Conservation (phyloP, 2,888 invertebrate species). For the Agonopterix subpropinquella region DNA sequence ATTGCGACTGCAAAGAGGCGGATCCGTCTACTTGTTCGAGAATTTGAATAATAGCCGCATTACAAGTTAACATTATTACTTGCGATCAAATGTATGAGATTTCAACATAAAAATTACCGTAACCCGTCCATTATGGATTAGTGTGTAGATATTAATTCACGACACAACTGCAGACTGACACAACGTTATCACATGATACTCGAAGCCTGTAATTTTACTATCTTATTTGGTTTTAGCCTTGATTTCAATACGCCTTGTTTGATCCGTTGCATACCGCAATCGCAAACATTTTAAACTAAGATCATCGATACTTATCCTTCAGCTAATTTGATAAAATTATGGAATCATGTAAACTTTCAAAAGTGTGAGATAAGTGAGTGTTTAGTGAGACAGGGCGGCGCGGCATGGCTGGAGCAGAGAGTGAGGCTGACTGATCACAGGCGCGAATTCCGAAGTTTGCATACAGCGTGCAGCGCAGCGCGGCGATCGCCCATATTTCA, state of each 20-base stretch:
- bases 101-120: constrained; percentile 38
- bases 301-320: too few species aligned
- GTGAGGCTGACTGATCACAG: constrained; percentile 15
- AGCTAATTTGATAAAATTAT: too few species aligned
- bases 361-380: not conserved
- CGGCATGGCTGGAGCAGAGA: not conserved
- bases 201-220: not conserved
- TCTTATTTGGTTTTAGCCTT: too few species aligned
- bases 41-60: constrained; percentile 67
- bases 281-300: too few species aligned
- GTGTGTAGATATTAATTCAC: not conserved
- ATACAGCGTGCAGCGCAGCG: constrained; percentile 37
- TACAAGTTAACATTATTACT: constrained; percentile 51
- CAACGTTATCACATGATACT: constrained; percentile 11
- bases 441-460: constrained; percentile 57
- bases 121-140: not conserved
- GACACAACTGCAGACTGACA: constrained; percentile 10
- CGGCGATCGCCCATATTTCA: constrained; percentile 64
- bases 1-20: constrained; percentile 71
- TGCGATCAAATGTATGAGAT: constrained; percentile 40
- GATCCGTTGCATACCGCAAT: too few species aligned
- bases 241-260: too few species aligned
- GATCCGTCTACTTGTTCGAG: constrained; percentile 50
- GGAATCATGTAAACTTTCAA: too few species aligned
- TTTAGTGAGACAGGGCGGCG: not conserved